Base-by-base conservation (phyloP, 2,888 invertebrate genomes). In the Xestia sexstrigata region DNA sequence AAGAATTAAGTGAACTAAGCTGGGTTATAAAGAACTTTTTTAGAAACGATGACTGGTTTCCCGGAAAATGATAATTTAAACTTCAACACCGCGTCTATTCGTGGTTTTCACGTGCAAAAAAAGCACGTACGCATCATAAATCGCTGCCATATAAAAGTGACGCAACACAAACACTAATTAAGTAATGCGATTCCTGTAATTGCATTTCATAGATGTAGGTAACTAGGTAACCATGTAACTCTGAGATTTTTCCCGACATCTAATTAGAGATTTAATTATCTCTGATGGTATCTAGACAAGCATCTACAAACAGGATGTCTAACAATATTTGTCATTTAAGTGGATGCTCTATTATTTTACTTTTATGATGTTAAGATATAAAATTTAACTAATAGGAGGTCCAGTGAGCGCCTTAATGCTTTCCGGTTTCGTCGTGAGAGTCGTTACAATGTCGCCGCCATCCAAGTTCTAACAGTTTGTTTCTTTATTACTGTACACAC, bases 381-480 rank as follows among this genome's bases (percentile, higher is more conserved):
- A 84, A 86, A 86, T 78, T 79, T 78, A 83, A 83, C 75, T 85
- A 87, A 83, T 81, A 82, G 79, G 67, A 81, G 71, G 80, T 84
- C 86, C 81, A 86, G 76, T 81, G 82, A 80, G 78, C 49, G 82
- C 79, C 82, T 88, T 91, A 89, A 92, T 91, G 90, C 86, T 89
- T 92, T 91, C 90, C 92, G 90, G 90, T 89, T 84, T 83, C 73
- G 72, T 87, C 82, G 87, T 83, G 81, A 84, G 86, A 90, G 82
- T 88, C 85, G 86, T 86, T 87, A 86, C 81, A 76, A 81, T 88
- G 88, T 88, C 89, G 86, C 86, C 87, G 86, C 81, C 67, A 83
- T 82, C 82, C 82, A 76, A 85, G 63, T 82, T 70, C 76, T 80
- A 85, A 84, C 84, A 79, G 85, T 89, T 89, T 84, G 81, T 87